phyloP scores from a whole-genome alignment of 2,797 vertebrate genomes.

The Channa striata region DNA sequence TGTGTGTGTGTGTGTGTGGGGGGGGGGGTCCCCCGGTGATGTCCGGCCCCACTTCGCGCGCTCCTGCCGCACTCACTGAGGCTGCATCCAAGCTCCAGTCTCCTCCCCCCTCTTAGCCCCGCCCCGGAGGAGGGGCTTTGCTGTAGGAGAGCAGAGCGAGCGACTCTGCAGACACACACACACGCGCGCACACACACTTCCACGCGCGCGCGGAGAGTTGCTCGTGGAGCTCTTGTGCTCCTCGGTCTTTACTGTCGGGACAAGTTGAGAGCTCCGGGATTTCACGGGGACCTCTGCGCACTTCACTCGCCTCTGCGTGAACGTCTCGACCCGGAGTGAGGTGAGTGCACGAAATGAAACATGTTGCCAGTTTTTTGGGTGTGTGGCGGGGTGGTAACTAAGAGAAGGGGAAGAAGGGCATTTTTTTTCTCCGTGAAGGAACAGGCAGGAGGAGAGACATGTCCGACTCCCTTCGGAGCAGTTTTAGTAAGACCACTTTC shows the following conservation, averaged over 20 bases:
- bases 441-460: conserved; percentile 51
- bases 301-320: conserved; percentile 55
- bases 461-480: conserved; percentile 57
- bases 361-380: conserved; percentile 40
- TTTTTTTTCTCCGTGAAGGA: conserved; percentile 28
- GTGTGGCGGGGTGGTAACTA: conserved; percentile 51
- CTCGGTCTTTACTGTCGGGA: conserved; percentile 68
- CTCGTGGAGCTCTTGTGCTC: conserved; percentile 45
- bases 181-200: conserved; percentile 17
- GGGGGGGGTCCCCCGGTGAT: not conserved
- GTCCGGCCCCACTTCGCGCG: conserved; percentile 2
- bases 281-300: conserved; percentile 17
- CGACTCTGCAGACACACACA: conserved; percentile 61
- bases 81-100: conserved; percentile 51
- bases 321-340: conserved; percentile 57
- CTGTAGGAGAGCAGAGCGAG: conserved; percentile 35
- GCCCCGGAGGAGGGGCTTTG: conserved; percentile 76
- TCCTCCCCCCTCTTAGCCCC: conserved; percentile 74
- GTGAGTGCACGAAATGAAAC: conserved; percentile 61
- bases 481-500: conserved; percentile 58
- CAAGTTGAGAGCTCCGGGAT: conserved; percentile 70
- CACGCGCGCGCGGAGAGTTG: not conserved
- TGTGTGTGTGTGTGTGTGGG: no score
- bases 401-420: conserved; percentile 35
- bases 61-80: conserved; percentile 31